Conservation (phyloP, 1,140 invertebrate genomes). For the Ooceraea biroi region DNA sequence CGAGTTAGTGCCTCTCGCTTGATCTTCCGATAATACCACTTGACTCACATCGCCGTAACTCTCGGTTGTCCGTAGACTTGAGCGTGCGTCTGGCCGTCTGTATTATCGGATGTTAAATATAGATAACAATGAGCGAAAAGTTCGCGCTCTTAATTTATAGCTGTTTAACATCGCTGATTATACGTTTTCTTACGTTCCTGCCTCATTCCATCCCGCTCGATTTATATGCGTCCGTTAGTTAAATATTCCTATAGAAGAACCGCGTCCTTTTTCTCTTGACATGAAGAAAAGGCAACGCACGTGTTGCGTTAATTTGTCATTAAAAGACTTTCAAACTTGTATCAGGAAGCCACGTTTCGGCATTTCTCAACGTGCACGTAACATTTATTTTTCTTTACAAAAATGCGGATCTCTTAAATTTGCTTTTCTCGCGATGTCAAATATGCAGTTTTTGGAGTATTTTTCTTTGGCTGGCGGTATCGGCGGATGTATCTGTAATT, state of each 20-base stretch:
- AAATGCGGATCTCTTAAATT: neutral
- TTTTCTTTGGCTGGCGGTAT: neutral
- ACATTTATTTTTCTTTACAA: neutral
- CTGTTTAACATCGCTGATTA: constrained; percentile 10
- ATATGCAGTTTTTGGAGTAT: neutral
- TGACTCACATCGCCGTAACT: constrained; percentile 37
- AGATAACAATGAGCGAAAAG: constrained; percentile 25
- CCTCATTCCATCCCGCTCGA: neutral
- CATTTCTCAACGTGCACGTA: no score
- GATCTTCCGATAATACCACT: constrained; percentile 58
- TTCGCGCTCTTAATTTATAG: constrained; percentile 23
- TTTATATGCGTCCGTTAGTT: constrained; percentile 14
- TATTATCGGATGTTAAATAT: constrained; percentile 20
- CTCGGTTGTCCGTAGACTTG: constrained; percentile 13
- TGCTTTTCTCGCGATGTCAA: neutral
- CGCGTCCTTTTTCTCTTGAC: neutral
- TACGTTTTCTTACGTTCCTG: neutral
- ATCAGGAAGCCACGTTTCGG: no score
- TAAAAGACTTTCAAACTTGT: no score
- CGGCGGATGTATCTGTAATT: neutral
- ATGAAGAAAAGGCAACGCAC: constrained; percentile 5
- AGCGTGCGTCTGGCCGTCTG: constrained; percentile 4
- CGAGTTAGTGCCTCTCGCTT: constrained; percentile 48
- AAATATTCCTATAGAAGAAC: neutral
- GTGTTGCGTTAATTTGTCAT: no score